These are phyloP conservation scores for Camarhynchus parvulus DNA, from an alignment of 2,113 vertebrate species.

Conservation along the genomic window DNA sequence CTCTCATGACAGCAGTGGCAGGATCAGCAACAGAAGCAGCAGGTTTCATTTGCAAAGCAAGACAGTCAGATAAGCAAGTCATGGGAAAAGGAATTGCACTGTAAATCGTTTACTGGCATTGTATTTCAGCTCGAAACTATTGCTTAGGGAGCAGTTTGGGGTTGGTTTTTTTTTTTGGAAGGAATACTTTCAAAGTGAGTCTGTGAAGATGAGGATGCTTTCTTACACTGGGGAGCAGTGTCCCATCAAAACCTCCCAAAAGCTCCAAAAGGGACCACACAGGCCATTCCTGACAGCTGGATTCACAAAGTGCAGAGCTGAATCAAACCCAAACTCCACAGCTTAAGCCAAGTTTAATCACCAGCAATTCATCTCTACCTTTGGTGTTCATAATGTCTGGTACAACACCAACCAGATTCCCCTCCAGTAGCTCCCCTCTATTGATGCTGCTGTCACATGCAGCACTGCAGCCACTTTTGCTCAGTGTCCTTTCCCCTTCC, in stretches of 20 bases:
- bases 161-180: not conserved
- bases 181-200: not conserved
- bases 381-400: not conserved
- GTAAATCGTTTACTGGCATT: not conserved
- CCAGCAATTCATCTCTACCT: not conserved
- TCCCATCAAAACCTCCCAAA: not conserved
- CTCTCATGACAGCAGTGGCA: constrained; percentile 3
- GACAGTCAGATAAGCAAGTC: not conserved
- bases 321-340: not conserved
- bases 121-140: not conserved
- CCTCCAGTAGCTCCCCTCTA: not conserved
- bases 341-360: not conserved
- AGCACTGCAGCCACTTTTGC: not conserved
- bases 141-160: not conserved
- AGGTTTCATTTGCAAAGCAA: constrained; percentile 38
- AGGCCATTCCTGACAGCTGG: not conserved
- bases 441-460: not conserved
- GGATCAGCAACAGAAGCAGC: constrained; percentile 37
- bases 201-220: not conserved
- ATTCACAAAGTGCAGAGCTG: not conserved
- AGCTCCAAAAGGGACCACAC: not conserved
- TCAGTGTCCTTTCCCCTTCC: not conserved
- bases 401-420: not conserved
- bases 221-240: not conserved
- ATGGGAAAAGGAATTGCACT: not conserved